Evolutionary conservation across 1,140 invertebrate genomes (phyloP).

Genomic region (Drosophila mauritiana): DNA sequence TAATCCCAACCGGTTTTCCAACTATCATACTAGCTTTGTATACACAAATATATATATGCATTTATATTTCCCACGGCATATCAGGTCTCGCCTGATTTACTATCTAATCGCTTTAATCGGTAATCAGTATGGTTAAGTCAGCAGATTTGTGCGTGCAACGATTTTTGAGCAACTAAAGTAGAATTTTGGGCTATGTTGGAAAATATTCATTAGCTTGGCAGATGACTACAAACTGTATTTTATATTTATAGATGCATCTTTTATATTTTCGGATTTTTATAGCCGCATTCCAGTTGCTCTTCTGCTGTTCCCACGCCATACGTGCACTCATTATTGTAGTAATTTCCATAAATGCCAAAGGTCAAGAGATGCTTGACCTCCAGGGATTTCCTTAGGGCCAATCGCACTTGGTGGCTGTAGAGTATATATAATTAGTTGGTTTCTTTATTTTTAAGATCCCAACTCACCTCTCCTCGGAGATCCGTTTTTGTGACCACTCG

Average conservation of each 20-base stretch:
- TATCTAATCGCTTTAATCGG: conserved; percentile 24
- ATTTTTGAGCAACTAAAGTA: background rate
- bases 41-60: background rate
- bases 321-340: conserved; percentile 61
- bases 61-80: too few species aligned
- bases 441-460: too few species aligned
- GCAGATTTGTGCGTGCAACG: background rate
- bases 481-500: conserved; percentile 37
- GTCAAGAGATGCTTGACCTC: conserved; percentile 53
- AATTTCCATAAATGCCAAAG: conserved; percentile 76
- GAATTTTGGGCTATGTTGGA: conserved; percentile 3
- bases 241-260: too few species aligned
- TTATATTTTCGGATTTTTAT: background rate
- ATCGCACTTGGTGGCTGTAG: conserved; percentile 49
- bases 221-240: background rate
- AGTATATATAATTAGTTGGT: too few species aligned
- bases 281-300: conserved; percentile 45
- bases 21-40: background rate
- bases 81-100: background rate
- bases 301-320: conserved; percentile 11
- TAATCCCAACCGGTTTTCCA: conserved; percentile 4
- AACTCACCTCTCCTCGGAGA: conserved; percentile 21
- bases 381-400: conserved; percentile 10
- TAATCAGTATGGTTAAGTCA: conserved; percentile 1
- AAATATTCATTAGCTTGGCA: background rate